These are phyloP conservation scores for Amblyopsis hoosieri DNA, from an alignment of 2,797 vertebrate species.

Conservation along the genomic window DNA sequence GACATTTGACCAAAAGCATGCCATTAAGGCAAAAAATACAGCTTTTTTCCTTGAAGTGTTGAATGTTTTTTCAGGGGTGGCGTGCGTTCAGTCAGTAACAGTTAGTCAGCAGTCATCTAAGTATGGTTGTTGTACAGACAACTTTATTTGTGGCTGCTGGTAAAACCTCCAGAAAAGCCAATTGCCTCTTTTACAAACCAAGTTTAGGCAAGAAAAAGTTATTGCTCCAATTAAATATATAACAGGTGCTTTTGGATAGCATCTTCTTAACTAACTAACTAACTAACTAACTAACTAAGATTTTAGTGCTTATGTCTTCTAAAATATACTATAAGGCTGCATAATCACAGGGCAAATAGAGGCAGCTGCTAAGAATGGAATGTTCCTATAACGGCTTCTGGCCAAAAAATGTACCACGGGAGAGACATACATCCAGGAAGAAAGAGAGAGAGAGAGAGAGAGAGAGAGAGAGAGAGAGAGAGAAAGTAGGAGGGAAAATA, in stretches of 20 bases:
- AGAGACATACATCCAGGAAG: constrained; percentile 50
- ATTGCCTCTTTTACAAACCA: constrained; percentile 1
- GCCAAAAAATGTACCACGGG: constrained; percentile 65
- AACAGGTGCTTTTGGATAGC: too few species aligned
- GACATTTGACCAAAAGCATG: constrained; percentile 48
- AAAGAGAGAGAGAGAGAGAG: constrained; percentile 18
- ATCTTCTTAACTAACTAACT: too few species aligned
- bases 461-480: constrained; percentile 17
- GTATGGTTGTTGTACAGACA: constrained; percentile 2
- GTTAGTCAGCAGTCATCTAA: constrained; percentile 24
- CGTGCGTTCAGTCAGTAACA: constrained; percentile 16
- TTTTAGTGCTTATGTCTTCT: background rate
- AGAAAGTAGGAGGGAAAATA: constrained; percentile 11
- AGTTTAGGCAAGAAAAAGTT: background rate
- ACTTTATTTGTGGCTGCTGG: constrained; percentile 17
- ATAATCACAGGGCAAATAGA: constrained; percentile 50
- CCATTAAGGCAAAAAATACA: constrained; percentile 53
- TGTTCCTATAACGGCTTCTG: constrained; percentile 56
- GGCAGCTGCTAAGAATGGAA: constrained; percentile 54
- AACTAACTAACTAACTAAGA: background rate
- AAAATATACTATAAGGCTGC: constrained; percentile 36
- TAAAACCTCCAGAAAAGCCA: background rate
- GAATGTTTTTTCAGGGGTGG: constrained; percentile 1
- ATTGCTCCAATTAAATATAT: background rate
- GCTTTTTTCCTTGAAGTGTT: constrained; percentile 25